A percentile compares a stretch with the other conserved stretches of the same genome.
phyloP scores from a whole-genome alignment of 1,140 invertebrate genomes.

The Papilio glaucus region DNA sequence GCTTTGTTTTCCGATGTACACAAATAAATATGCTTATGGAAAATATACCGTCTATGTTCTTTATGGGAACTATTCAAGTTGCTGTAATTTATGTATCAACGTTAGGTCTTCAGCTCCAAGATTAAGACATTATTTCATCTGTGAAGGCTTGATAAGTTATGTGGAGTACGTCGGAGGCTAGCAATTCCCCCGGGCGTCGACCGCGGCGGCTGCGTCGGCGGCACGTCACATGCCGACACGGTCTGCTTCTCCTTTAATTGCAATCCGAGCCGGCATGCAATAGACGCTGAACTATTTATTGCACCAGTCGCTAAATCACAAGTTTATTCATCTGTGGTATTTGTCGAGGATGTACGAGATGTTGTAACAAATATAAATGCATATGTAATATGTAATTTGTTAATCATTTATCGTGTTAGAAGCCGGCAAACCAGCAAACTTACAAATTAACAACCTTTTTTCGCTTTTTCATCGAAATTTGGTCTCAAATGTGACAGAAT shows the following conservation, averaged over 20 bases:
- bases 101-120: background rate
- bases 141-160: slow-evolving; percentile 5
- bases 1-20: too few relatives aligned
- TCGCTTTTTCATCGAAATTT: too few relatives aligned
- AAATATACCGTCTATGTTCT: too few relatives aligned
- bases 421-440: too few relatives aligned
- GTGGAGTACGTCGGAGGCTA: background rate
- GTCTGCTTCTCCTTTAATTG: slow-evolving; percentile 8
- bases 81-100: too few relatives aligned
- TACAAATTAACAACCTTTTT: too few relatives aligned
- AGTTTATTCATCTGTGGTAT: background rate
- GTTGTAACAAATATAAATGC: background rate
- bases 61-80: too few relatives aligned
- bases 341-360: background rate
- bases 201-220: background rate
- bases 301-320: slow-evolving; percentile 8
- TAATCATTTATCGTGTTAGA: too few relatives aligned
- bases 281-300: slow-evolving; percentile 15
- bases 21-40: too few relatives aligned
- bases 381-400: background rate
- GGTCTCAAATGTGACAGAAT: too few relatives aligned
- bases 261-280: background rate
- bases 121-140: background rate
- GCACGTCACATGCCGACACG: background rate
- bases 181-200: slow-evolving; percentile 2